phyloP scores from a whole-genome alignment of 2,113 vertebrate genomes.

The Actenoides hombroni region DNA sequence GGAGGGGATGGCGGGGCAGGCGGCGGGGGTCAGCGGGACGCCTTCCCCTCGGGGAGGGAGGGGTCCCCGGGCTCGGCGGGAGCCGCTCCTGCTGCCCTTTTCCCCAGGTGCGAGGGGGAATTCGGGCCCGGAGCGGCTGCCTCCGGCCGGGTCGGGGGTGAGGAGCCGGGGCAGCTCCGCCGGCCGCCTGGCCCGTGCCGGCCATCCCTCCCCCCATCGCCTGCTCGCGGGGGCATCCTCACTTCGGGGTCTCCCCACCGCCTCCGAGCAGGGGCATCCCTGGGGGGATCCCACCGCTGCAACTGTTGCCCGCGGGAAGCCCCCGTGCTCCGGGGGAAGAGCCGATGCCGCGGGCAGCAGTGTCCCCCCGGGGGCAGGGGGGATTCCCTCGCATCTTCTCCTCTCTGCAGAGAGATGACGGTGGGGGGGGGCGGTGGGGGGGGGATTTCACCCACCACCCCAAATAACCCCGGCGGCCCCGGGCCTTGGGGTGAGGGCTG shows the following conservation, averaged over 20 bases:
- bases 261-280: not conserved
- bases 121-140: not conserved
- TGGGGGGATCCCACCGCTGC: not conserved
- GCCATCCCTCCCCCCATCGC: no score
- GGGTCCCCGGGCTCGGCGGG: not conserved
- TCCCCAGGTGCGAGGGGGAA: not conserved
- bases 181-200: not conserved
- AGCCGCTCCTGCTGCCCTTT: not conserved
- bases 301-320: conserved; percentile 14
- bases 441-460: not conserved
- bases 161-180: not conserved
- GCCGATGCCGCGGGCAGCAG: not conserved
- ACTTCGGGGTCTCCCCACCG: not conserved
- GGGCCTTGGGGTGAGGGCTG: not conserved
- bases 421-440: no score
- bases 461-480: not conserved
- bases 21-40: not conserved
- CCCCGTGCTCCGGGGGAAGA: not conserved
- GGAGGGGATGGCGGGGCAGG: not conserved
- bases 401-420: not conserved
- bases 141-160: not conserved
- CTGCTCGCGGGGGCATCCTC: not conserved
- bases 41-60: not conserved
- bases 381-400: not conserved
- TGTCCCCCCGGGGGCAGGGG: not conserved